A percentile compares a stretch with the other conserved stretches of the same genome.
phyloP scores from a whole-genome alignment of 2,888 invertebrate species.

The Dasysyrphus tricinctus region DNA sequence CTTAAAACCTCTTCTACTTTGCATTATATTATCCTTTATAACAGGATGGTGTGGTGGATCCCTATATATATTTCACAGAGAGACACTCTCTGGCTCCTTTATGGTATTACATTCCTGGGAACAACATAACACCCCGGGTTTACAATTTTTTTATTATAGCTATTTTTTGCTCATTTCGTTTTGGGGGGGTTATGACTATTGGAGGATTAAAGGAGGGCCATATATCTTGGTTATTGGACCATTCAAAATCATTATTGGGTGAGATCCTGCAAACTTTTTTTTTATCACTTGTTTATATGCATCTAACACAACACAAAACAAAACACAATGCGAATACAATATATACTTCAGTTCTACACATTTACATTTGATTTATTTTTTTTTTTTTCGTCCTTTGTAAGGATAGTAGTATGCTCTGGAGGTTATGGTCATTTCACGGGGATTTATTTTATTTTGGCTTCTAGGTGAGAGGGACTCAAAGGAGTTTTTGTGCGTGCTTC shows the following conservation, averaged over 20 bases:
- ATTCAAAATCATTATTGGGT: slow-evolving; percentile 43
- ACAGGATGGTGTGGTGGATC: neutral
- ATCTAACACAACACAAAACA: slow-evolving; percentile 1
- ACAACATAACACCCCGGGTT: slow-evolving; percentile 20
- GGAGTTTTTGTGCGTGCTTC: slow-evolving; percentile 36
- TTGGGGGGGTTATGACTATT: neutral
- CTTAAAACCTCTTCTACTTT: slow-evolving; percentile 17
- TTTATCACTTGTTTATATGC: slow-evolving; percentile 71
- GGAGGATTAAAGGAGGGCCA: neutral
- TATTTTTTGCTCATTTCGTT: slow-evolving; percentile 9
- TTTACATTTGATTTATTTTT: slow-evolving; percentile 45
- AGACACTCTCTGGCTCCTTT: neutral
- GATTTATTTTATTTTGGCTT: slow-evolving; percentile 52
- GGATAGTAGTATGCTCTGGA: neutral
- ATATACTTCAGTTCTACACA: slow-evolving; percentile 23
- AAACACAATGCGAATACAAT: slow-evolving; percentile 22
- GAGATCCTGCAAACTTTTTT: slow-evolving; percentile 63
- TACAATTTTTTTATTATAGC: slow-evolving; percentile 4
- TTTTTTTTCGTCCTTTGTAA: neutral
- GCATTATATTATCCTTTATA: slow-evolving; percentile 32
- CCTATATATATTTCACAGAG: neutral
- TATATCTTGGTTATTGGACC: slow-evolving; percentile 37
- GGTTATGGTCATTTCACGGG: slow-evolving; percentile 62
- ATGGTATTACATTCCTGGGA: neutral
- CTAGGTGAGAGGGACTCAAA: neutral